phyloP scores from a whole-genome alignment of 1,140 invertebrate genomes.

The Caerostris darwini region DNA sequence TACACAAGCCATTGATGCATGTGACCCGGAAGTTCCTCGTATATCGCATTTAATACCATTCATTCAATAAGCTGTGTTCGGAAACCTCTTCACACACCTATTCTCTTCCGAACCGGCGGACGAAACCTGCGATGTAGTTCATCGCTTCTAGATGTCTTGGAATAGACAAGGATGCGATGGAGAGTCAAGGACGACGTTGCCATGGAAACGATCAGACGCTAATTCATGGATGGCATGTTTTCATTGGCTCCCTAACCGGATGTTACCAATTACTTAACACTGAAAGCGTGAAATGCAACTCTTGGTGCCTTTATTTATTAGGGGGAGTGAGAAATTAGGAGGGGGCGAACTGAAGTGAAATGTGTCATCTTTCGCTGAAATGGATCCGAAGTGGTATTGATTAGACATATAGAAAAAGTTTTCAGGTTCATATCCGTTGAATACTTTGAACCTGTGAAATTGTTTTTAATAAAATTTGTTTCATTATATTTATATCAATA shows the following conservation, averaged over 20 bases:
- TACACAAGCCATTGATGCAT: background rate
- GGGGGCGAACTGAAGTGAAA: background rate
- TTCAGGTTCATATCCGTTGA: too few species aligned
- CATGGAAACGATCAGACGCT: background rate
- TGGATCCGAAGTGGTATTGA: too few species aligned
- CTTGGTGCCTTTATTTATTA: background rate
- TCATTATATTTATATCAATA: too few species aligned
- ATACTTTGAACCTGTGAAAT: too few species aligned
- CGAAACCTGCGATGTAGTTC: background rate
- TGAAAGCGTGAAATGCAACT: background rate
- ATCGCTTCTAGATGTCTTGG: background rate
- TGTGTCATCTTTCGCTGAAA: too few species aligned
- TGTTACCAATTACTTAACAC: constrained; percentile 9
- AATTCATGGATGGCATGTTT: background rate
- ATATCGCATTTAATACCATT: background rate
- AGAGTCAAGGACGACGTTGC: background rate
- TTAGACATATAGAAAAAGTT: too few species aligned
- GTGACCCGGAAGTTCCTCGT: background rate
- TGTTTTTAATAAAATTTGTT: too few species aligned
- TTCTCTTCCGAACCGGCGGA: background rate
- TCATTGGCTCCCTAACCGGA: background rate
- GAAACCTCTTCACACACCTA: background rate
- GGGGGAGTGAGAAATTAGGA: background rate
- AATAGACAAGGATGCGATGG: background rate
- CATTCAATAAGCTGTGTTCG: background rate